These are phyloP conservation scores for Pterois miles DNA, from an alignment of 2,797 vertebrate species.

Conservation along the genomic window DNA sequence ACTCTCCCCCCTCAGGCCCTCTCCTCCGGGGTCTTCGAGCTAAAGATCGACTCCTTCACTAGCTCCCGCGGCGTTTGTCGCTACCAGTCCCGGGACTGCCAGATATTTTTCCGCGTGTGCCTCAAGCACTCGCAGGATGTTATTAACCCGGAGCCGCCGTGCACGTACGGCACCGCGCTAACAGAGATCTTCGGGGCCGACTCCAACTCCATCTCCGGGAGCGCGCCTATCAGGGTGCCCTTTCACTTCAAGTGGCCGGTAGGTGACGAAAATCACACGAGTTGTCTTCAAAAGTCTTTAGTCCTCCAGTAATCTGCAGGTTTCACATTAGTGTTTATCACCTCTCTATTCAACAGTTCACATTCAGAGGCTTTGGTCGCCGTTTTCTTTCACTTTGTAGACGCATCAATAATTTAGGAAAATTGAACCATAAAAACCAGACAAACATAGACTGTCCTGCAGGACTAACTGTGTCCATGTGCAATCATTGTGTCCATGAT, in stretches of 20 bases:
- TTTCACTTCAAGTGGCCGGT: conserved; percentile 92
- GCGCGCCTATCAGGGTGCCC: conserved; percentile 81
- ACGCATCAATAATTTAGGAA: background rate
- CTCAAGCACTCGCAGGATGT: conserved; percentile 86
- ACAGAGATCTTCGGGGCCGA: conserved; percentile 80
- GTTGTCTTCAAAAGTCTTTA: background rate
- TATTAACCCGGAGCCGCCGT: conserved; percentile 84
- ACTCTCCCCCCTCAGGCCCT: conserved; percentile 66
- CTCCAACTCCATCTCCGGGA: conserved; percentile 71
- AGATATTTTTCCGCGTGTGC: conserved; percentile 89
- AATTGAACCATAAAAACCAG: background rate
- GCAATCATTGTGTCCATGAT: fast-evolving
- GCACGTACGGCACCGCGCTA: conserved; percentile 85
- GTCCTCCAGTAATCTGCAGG: background rate
- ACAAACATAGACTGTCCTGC: background rate
- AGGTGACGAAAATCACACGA: conserved; percentile 51
- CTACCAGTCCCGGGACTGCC: conserved; percentile 73
- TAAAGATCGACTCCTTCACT: conserved; percentile 88
- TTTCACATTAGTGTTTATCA: background rate
- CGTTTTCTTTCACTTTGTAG: background rate
- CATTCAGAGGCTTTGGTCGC: no score
- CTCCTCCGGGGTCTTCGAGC: conserved; percentile 87
- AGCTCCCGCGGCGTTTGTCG: conserved; percentile 67
- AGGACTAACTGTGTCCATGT: background rate
- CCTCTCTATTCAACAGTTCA: no score